Percentiles rank a stretch among this genome's conserved stretches.
phyloP scores from a whole-genome alignment of 2,113 vertebrate species.

The Poecile atricapillus region DNA sequence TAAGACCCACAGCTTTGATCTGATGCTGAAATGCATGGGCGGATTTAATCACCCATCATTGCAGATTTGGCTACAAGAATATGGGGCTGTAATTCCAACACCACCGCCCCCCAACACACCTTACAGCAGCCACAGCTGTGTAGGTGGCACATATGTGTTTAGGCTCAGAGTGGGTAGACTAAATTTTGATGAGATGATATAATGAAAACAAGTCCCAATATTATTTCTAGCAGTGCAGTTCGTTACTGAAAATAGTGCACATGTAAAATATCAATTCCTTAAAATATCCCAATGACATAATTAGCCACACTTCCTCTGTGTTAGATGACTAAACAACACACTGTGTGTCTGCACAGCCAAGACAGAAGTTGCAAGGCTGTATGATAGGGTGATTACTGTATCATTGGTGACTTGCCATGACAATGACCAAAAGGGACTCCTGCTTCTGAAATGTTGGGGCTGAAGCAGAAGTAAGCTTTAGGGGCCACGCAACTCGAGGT shows the following conservation, averaged over 20 bases:
- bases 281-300: neutral
- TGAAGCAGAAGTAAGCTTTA: neutral
- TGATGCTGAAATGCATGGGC: neutral
- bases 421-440: neutral
- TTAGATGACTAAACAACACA: neutral
- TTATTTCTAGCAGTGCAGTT: neutral
- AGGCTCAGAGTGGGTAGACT: neutral
- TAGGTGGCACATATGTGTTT: neutral
- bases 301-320: neutral
- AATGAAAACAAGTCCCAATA: neutral
- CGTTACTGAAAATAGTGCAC: neutral
- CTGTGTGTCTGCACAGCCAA: neutral
- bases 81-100: neutral
- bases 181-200: neutral
- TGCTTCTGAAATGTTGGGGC: neutral
- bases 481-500: rapidly evolving
- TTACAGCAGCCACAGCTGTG: neutral
- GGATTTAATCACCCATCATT: neutral
- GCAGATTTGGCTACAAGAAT: neutral
- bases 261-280: neutral
- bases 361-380: neutral
- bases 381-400: neutral
- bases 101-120: neutral
- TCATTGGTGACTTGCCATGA: neutral
- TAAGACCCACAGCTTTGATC: neutral